Base-by-base conservation (phyloP, 2,113 vertebrate species). In the Microtus pennsylvanicus region DNA sequence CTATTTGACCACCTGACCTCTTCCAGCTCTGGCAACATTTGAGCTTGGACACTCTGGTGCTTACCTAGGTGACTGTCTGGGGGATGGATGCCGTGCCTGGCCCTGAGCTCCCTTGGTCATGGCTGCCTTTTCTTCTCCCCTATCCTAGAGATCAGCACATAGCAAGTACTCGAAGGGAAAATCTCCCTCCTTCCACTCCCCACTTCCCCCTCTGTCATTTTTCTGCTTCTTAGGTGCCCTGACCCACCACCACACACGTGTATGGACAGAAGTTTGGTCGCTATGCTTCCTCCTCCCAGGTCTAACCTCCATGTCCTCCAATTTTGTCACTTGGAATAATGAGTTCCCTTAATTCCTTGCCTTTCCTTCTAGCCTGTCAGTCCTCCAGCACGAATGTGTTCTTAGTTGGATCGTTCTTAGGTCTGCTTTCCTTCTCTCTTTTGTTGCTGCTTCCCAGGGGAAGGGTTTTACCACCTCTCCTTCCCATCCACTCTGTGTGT, bases 131-230 rank as follows among this genome's bases (percentile, higher is more conserved):
- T 45, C 19, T 90, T 93, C 65, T 76, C 74, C n/a, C 35, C 42
- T 81, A 47, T 38, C 26, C 42, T 33, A 52, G 77, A 8, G 30
- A 33, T 77, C 50, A 74, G 72, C 19, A 75, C 50, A 86, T 26
- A 65, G 12, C 52, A 75, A 24, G 22, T 16, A 2, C 19, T n/a
- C 22, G 21, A 50, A 28, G 42, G 42, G 22, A n/a, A 16, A 35
- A 11, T 6, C 2, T 52, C 47, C 26, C 4, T 63, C 7, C 55
- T 85, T 63, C 6, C 45, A 8, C 0, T 5, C 26, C 19, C 26
- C n/a, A 1, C 63, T 74, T 16, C 0, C 13, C 7, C 1, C 17
- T 50, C 28, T 16, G 17, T 2, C 13, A 0, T 24, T 12, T 14
- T 10, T 35, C 19, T 42, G 33, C n/a, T 80, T 21, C 21, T 14